Evolutionary conservation across 1,140 invertebrate species (phyloP).

Genomic region (Plectus sambesii): DNA sequence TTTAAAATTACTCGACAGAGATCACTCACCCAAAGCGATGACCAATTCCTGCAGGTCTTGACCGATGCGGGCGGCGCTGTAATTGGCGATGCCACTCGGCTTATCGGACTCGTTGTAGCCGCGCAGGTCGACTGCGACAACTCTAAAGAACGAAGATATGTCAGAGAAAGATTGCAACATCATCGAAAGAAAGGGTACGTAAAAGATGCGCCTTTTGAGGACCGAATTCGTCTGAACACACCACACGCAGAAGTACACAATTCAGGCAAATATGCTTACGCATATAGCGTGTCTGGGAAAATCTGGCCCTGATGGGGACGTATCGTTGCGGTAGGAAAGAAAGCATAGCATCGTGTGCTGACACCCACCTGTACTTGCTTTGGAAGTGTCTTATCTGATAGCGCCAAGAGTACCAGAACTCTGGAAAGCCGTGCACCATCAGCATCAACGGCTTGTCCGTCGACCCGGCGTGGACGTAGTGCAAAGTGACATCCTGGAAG

Average conservation of each 20-base stretch:
- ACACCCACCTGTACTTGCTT: constrained; percentile 16
- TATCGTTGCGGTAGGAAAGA: too few species aligned
- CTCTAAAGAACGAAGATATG: too few species aligned
- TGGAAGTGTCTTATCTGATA: constrained; percentile 47
- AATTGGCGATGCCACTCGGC: constrained; percentile 56
- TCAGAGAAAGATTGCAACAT: too few species aligned
- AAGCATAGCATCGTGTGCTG: too few species aligned
- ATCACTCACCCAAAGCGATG: constrained; percentile 51
- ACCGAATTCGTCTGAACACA: too few species aligned
- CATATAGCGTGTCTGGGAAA: too few species aligned
- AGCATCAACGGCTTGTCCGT: constrained; percentile 47
- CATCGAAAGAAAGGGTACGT: too few species aligned
- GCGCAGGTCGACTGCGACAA: constrained; percentile 65
- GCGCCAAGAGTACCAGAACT: constrained; percentile 52
- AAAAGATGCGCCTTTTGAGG: too few species aligned
- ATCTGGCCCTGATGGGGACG: too few species aligned
- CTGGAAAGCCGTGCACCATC: constrained; percentile 51
- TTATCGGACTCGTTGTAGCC: constrained; percentile 72
- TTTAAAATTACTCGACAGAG: constrained; percentile 2
- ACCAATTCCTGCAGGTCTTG: constrained; percentile 62
- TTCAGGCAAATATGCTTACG: too few species aligned
- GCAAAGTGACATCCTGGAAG: constrained; percentile 36
- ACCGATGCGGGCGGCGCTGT: constrained; percentile 55
- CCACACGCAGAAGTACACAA: too few species aligned
- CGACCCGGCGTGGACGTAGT: constrained; percentile 47